phyloP scores from a whole-genome alignment of 2,888 invertebrate species.

The Smittia aterrima region DNA sequence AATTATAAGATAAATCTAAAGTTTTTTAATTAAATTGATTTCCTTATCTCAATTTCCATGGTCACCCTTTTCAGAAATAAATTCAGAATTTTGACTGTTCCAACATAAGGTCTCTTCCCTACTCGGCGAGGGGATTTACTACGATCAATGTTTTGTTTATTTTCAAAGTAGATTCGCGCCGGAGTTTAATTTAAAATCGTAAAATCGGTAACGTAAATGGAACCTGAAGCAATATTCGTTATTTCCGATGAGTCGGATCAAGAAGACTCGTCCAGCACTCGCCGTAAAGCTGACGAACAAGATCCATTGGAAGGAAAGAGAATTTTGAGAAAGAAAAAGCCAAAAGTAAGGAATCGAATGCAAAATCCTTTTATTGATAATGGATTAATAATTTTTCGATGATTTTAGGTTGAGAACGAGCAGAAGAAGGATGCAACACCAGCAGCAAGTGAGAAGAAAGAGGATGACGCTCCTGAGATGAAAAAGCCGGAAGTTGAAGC shows the following conservation, averaged over 20 bases:
- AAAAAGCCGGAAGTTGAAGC: background rate
- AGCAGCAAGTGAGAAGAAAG: constrained; percentile 23
- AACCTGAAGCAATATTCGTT: constrained; percentile 19
- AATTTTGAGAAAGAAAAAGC: constrained; percentile 34
- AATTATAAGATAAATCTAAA: background rate
- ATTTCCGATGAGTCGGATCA: constrained; percentile 36
- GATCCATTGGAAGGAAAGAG: constrained; percentile 32
- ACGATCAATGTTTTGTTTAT: no score
- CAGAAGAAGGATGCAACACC: background rate
- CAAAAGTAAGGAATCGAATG: constrained; percentile 11
- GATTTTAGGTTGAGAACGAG: constrained; percentile 29
- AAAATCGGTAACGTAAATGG: constrained; percentile 1
- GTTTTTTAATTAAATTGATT: no score
- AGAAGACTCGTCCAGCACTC: constrained; percentile 17
- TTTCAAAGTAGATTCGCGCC: background rate
- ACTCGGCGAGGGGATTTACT: no score
- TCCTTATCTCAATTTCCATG: no score
- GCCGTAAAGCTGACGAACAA: constrained; percentile 21
- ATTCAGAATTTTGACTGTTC: no score
- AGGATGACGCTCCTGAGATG: constrained; percentile 14
- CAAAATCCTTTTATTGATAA: background rate
- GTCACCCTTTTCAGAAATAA: no score
- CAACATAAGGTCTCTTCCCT: no score
- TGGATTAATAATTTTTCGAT: background rate
- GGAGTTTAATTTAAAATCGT: background rate